phyloP scores from a whole-genome alignment of 2,113 vertebrate species.

The Xyliphius kryptos region DNA sequence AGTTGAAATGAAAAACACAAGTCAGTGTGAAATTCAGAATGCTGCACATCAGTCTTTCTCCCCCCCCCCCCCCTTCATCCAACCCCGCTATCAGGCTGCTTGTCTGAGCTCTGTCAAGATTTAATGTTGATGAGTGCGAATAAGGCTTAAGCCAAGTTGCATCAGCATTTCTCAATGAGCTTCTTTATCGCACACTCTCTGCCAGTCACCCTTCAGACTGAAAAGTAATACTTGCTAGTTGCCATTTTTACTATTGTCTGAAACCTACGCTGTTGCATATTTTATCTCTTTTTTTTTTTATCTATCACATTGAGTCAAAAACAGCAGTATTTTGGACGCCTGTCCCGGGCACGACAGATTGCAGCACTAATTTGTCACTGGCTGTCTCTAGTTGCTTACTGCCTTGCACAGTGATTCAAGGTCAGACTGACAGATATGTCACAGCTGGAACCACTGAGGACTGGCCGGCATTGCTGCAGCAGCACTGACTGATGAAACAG shows the following conservation, averaged over 20 bases:
- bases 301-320: conserved; percentile 34
- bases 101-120: conserved; percentile 30
- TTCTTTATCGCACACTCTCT: conserved; percentile 5
- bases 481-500: conserved; percentile 43
- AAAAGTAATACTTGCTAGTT: conserved; percentile 28
- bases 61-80: too few species aligned
- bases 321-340: conserved; percentile 21
- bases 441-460: conserved; percentile 40
- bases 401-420: conserved; percentile 39
- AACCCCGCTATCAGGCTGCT: conserved; percentile 38
- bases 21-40: too few species aligned
- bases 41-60: too few species aligned
- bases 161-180: conserved; percentile 28
- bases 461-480: conserved; percentile 36
- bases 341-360: conserved; percentile 40
- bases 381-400: conserved; percentile 41
- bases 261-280: conserved; percentile 27
- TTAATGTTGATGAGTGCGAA: conserved; percentile 37
- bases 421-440: conserved; percentile 46
- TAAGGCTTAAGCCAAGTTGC: conserved; percentile 24
- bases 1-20: conserved; percentile 31
- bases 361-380: conserved; percentile 39
- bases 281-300: conserved; percentile 36
- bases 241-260: conserved; percentile 34
- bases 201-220: conserved; percentile 20